Conservation (phyloP, 2,888 invertebrate species). For the Clistopyga incitator region DNA sequence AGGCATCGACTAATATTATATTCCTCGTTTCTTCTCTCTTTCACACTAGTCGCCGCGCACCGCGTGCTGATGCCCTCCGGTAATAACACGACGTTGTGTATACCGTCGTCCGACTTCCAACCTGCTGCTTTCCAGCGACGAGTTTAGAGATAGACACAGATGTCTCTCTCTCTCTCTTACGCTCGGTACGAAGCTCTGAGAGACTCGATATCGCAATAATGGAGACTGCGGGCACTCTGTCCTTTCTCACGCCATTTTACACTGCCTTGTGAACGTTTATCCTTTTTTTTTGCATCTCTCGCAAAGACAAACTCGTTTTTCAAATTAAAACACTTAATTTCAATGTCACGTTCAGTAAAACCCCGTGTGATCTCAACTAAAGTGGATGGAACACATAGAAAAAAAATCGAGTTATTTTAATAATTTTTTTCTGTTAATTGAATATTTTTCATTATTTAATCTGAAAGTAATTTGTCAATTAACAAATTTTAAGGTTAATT, state of each 20-base stretch:
- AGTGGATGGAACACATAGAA: too few species aligned
- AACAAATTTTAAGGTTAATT: too few species aligned
- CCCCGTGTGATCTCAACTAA: not conserved
- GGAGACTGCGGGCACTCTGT: constrained; percentile 41
- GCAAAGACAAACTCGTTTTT: not conserved
- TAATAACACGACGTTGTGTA: constrained; percentile 44
- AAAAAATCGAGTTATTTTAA: too few species aligned
- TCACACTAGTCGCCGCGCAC: constrained; percentile 8
- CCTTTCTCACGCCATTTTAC: constrained; percentile 56
- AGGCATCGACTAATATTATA: constrained; percentile 37
- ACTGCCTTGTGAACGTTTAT: constrained; percentile 39
- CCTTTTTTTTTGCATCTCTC: not conserved
- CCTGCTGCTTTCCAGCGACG: constrained; percentile 47
- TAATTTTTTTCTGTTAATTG: too few species aligned
- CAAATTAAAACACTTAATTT: not conserved
- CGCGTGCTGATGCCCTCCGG: constrained; percentile 49
- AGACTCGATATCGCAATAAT: constrained; percentile 49
- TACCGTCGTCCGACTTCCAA: constrained; percentile 45
- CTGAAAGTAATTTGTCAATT: too few species aligned
- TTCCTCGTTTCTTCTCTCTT: constrained; percentile 35
- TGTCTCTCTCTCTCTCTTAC: constrained; percentile 20
- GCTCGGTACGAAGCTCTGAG: constrained; percentile 34
- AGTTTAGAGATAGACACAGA: constrained; percentile 10
- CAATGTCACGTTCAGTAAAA: not conserved
- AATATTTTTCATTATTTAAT: too few species aligned